Conservation (phyloP, 2,888 invertebrate species). For the Peribatodes rhomboidaria region DNA sequence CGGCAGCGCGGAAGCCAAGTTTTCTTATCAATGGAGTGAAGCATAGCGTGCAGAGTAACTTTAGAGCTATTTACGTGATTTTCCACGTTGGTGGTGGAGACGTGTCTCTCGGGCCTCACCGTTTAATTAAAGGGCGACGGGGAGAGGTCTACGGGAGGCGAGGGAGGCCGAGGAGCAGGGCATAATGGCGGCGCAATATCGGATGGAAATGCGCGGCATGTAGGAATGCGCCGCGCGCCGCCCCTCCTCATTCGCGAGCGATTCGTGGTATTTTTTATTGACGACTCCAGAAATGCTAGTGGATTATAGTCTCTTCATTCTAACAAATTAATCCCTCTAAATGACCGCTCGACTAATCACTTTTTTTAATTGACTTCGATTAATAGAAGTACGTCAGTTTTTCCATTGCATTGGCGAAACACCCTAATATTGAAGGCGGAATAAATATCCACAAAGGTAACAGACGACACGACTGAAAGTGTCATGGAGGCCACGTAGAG, state of each 20-base stretch:
- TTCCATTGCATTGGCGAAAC: neutral
- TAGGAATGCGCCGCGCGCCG: conserved; percentile 85
- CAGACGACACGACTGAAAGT: too few species aligned
- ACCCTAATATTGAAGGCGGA: conserved; percentile 45
- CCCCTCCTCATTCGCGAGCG: conserved; percentile 82
- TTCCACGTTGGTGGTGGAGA: conserved; percentile 80
- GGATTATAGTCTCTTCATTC: conserved; percentile 66
- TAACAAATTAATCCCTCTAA: conserved; percentile 50
- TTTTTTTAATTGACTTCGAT: conserved; percentile 32
- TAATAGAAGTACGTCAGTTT: conserved; percentile 31
- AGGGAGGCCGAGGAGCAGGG: conserved; percentile 74
- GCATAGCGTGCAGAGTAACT: conserved; percentile 67
- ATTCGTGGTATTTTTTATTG: conserved; percentile 86
- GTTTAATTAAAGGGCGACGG: conserved; percentile 86
- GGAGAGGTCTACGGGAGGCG: conserved; percentile 67
- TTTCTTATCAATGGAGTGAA: conserved; percentile 63
- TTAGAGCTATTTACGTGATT: conserved; percentile 82
- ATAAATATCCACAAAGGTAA: conserved; percentile 59
- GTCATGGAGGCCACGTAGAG: too few species aligned
- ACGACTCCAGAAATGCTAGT: conserved; percentile 81
- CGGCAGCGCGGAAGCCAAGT: conserved; percentile 45
- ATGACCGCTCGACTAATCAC: conserved; percentile 44
- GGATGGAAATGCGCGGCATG: conserved; percentile 87
- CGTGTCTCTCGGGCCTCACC: conserved; percentile 84
- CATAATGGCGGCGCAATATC: conserved; percentile 87